Base-by-base conservation (phyloP, 2,113 vertebrate genomes). In the Athene cunicularia region DNA sequence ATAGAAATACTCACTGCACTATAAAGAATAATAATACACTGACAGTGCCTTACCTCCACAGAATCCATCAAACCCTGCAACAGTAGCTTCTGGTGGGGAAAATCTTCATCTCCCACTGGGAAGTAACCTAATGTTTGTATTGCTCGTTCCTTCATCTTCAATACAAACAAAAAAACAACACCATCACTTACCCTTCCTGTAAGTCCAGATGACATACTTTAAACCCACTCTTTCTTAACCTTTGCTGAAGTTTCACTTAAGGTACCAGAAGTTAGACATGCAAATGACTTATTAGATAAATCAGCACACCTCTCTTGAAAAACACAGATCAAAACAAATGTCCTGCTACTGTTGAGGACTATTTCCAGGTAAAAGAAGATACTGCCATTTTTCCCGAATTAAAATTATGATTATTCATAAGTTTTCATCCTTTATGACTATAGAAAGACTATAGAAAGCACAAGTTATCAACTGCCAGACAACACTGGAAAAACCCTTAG, bases 1-100 rank as follows among this genome's bases (percentile, higher is more conserved):
- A 59, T 2, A 72, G 16, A 90, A 97, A 92, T 15, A 68, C 3
- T 60, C 11, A 50, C 21, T 35, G 24, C 24, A 60, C 12, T 68
- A 64, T 30, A 55, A 77, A 75, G 21, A 33, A 50, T 28, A 33
- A 50, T 28, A 92, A 85, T 55, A 82, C 26, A 93, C 21, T 71
- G 67, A 88, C 62, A 92, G 72, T 72, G 30, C 26, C 98, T 97
- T 86, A 99, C 99, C 99, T 99, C 99, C 75, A 99, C 99, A 80
- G 99, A 99, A 97, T 99, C 99, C 99, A 99, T 99, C 85, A 99
- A 99, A 83, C 99, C 99, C 96, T 99, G 99, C 95, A 99, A 96
- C 71, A 99, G 97, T 60, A 99, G 99, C 91, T 99, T 99, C 98
- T 99, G 99, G 83, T 99, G 98, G 56, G 99, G 99, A 97, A 99